These are phyloP conservation scores for Atta colombica DNA, from an alignment of 1,140 invertebrate genomes.

Conservation along the genomic window DNA sequence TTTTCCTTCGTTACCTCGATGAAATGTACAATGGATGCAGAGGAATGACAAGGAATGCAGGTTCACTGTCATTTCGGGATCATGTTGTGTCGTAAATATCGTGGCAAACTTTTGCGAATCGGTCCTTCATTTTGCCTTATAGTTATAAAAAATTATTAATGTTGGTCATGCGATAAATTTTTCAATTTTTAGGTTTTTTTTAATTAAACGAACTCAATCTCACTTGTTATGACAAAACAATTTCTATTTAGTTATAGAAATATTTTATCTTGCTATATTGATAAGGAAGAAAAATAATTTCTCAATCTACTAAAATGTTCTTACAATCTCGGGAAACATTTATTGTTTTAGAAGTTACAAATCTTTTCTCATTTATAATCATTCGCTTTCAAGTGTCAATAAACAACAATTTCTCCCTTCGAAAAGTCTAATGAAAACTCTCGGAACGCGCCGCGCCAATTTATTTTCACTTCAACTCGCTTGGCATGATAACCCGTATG, in stretches of 20 bases:
- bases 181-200: background rate
- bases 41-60: constrained; percentile 23
- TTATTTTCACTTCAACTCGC: constrained; percentile 55
- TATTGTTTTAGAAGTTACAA: constrained; percentile 1
- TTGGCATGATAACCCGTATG: constrained; percentile 50
- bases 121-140: background rate
- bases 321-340: constrained; percentile 9
- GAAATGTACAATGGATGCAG: constrained; percentile 32
- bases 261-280: background rate
- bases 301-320: background rate
- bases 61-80: constrained; percentile 16
- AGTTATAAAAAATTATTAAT: constrained; percentile 14
- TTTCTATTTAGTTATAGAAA: constrained; percentile 8
- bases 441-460: constrained; percentile 22
- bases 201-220: background rate
- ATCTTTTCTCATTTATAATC: constrained; percentile 13
- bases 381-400: constrained; percentile 24
- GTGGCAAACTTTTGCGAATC: constrained; percentile 31
- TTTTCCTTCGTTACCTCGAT: constrained; percentile 18
- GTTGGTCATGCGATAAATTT: constrained; percentile 26
- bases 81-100: constrained; percentile 55
- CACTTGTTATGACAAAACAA: background rate
- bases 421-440: constrained; percentile 31
- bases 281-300: constrained; percentile 6
- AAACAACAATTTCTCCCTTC: constrained; percentile 25